A percentile compares a stretch with the other conserved stretches of the same genome.
These are phyloP conservation scores for Lepidochrysops patricia DNA, from an alignment of 2,888 invertebrate genomes.

Conservation along the genomic window DNA sequence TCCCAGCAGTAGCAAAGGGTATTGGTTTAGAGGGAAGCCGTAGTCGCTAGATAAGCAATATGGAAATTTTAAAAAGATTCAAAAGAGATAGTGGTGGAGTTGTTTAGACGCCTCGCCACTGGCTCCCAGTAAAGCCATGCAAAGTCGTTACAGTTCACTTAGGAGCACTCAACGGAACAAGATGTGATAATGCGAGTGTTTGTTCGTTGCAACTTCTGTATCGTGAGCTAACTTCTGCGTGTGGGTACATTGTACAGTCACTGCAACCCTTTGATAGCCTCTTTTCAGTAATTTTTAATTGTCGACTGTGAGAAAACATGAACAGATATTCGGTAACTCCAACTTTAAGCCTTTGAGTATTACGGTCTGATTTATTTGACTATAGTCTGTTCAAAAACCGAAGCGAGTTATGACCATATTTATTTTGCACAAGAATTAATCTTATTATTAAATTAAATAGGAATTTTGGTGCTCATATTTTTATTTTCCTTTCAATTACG, in stretches of 20 bases:
- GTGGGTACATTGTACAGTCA: background rate
- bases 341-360: background rate
- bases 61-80: no score
- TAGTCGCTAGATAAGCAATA: no score
- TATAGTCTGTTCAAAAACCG: no score
- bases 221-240: background rate
- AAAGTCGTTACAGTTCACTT: background rate
- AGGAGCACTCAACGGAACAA: background rate
- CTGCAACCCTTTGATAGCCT: background rate
- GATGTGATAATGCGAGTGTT: constrained; percentile 1
- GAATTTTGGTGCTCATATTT: no score
- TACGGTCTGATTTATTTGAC: background rate
- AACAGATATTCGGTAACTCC: background rate
- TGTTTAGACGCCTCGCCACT: no score
- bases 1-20: no score
- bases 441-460: no score
- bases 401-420: no score
- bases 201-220: background rate
- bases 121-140: background rate
- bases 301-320: background rate
- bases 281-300: background rate
- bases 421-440: no score
- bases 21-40: no score
- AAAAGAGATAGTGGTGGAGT: no score
- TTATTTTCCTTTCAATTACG: no score